Conservation (phyloP, 2,113 vertebrate genomes). For the Nerophis ophidion region DNA sequence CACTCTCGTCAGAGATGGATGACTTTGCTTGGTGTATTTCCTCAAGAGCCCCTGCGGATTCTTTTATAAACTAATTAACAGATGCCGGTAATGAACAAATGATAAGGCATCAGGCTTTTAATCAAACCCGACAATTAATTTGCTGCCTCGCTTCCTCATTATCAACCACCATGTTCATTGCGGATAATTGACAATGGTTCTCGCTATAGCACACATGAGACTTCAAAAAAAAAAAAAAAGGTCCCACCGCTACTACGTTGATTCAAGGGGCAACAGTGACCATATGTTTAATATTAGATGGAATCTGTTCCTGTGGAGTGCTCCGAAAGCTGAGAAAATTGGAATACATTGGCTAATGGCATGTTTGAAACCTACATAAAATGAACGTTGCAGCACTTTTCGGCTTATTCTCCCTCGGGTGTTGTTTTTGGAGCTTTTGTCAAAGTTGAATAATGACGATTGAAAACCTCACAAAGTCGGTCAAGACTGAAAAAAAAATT, state of each 20-base stretch:
- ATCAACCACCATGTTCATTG: conserved; percentile 68
- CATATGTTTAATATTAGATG: conserved; percentile 83
- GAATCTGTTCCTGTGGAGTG: conserved; percentile 78
- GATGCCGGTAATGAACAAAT: conserved; percentile 76
- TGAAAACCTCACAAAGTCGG: conserved; percentile 65
- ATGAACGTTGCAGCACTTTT: conserved; percentile 66
- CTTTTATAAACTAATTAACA: conserved; percentile 75
- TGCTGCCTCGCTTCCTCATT: conserved; percentile 70
- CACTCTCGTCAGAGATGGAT: conserved; percentile 61
- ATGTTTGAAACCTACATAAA: conserved; percentile 80
- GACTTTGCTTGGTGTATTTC: conserved; percentile 57
- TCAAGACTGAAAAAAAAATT: conserved; percentile 65
- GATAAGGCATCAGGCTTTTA: conserved; percentile 74
- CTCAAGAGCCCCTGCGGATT: conserved; percentile 47
- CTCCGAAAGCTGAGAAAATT: conserved; percentile 76
- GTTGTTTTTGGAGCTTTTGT: conserved; percentile 66
- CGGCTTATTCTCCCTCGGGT: conserved; percentile 51
- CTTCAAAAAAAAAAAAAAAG: conserved; percentile 30
- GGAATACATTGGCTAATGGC: conserved; percentile 82
- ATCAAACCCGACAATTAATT: conserved; percentile 79
- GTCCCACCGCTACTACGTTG: conserved; percentile 34
- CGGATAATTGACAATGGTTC: conserved; percentile 66
- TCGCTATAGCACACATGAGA: conserved; percentile 45
- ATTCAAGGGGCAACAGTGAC: conserved; percentile 62
- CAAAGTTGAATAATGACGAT: conserved; percentile 63